A percentile compares a stretch with the other conserved stretches of the same genome.
phyloP scores from a whole-genome alignment of 2,113 vertebrate genomes.

The Acanthochromis polyacanthus region DNA sequence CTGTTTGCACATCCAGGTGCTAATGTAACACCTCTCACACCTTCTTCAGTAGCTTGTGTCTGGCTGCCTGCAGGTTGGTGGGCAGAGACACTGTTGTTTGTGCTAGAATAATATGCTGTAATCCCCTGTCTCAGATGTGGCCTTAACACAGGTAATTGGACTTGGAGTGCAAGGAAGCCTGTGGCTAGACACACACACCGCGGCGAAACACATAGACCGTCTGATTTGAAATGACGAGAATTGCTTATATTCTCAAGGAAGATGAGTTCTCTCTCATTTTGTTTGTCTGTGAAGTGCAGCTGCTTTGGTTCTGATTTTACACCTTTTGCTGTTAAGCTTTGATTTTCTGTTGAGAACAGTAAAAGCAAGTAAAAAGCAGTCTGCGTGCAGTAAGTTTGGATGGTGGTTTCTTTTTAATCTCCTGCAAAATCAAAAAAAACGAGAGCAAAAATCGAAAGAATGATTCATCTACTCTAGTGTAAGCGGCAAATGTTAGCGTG shows the following conservation, averaged over 20 bases:
- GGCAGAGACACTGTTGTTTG: conserved; percentile 80
- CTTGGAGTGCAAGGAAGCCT: conserved; percentile 70
- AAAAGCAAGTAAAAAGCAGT: not conserved
- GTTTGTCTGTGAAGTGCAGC: conserved; percentile 6
- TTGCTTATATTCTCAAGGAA: conserved; percentile 28
- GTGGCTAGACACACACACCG: conserved; percentile 56
- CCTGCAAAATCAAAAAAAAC: not conserved
- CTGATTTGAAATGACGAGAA: conserved; percentile 49
- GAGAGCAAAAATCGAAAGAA: not conserved
- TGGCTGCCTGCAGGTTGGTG: conserved; percentile 75
- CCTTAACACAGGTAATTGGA: conserved; percentile 84
- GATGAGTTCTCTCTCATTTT: conserved; percentile 12
- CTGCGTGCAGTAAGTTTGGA: not conserved
- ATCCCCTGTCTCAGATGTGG: conserved; percentile 78
- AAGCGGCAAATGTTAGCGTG: not conserved
- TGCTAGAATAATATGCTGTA: conserved; percentile 82
- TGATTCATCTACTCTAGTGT: not conserved
- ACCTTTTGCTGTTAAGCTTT: not conserved
- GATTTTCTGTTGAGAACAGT: conserved; percentile 1
- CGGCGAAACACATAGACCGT: conserved; percentile 46
- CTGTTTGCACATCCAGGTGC: conserved; percentile 86
- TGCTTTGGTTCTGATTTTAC: conserved; percentile 21
- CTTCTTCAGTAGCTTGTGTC: conserved; percentile 56
- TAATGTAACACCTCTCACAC: conserved; percentile 88
- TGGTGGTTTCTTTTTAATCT: not conserved